Base-by-base conservation (phyloP, 2,888 invertebrate genomes). In the Glaucopsyche alexis region DNA sequence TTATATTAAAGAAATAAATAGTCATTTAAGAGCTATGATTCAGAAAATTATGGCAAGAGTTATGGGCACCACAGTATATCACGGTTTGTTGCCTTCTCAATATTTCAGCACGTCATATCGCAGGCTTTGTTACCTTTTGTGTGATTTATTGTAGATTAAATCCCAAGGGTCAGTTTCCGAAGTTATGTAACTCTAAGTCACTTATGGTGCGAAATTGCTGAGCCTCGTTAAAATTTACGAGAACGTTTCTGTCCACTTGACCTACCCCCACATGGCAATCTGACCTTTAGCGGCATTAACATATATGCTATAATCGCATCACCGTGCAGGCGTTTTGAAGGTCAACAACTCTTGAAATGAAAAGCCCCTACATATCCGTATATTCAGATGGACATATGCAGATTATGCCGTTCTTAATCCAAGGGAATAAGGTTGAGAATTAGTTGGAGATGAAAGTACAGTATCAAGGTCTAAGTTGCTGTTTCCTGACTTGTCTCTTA, bases 321-420 rank as follows among this genome's bases (percentile, higher is more conserved):
- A 78, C 78, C 73, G 73, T 77, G 78, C 77, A 80, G 81, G 83
- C 83, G 84, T 81, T 81, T 74, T 79, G 88, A 91, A 91, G 91
- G 91, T 81, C 81, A 84, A 86, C 90, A 83, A 86, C 86, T 83
- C 82, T 83, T 79, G 78, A 78, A 82, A 81, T 85, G 86, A 86
- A 87, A 88, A 87, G 85, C 84, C 87, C 49, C 78, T 81, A 77
- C 80, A 86, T 80, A 88, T 91, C 90, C 90, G 91, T 81, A 80
- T 79, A 77, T 82, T 79, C 76, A 74, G 71, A 42, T 75, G 78
- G 78, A 75, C 79, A 80, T 77, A 79, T 72, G 73, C 78, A 82
- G 79, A 55, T 16, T 40, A 78, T 77, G 78, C 74, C 42, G 60
- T n/a, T 69, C n/a, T 79, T 84, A 83, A 78, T 71, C 7, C 72